Evolutionary conservation across 2,797 vertebrate species (phyloP).

Genomic region (Melanogrammus aeglefinus): DNA sequence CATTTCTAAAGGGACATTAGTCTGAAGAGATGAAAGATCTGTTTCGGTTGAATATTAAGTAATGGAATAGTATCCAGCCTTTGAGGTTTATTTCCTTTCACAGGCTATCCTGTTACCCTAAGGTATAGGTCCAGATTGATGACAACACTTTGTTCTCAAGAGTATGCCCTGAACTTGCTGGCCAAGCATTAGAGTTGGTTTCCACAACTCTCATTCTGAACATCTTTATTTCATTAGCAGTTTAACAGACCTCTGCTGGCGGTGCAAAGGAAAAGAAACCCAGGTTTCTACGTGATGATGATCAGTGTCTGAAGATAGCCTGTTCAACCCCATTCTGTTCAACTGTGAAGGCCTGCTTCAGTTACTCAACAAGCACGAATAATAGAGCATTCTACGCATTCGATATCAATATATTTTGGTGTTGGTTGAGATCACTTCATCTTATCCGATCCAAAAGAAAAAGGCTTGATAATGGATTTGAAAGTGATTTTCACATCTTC

Average conservation of each 20-base stretch:
- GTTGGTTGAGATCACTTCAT: neutral
- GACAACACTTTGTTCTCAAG: conserved; percentile 38
- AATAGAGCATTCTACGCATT: neutral
- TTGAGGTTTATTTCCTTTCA: neutral
- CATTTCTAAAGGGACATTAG: conserved; percentile 46
- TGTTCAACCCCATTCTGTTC: neutral
- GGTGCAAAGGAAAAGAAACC: neutral
- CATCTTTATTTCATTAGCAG: conserved; percentile 3
- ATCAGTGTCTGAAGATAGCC: neutral
- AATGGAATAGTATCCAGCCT: conserved; percentile 9
- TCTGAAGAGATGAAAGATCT: conserved; percentile 52
- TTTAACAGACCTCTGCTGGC: neutral
- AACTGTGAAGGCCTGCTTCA: neutral
- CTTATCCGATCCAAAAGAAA: neutral
- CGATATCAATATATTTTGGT: neutral
- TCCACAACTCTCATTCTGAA: neutral
- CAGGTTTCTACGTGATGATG: neutral
- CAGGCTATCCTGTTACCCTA: conserved; percentile 1
- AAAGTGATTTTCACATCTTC: neutral
- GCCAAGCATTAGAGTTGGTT: neutral
- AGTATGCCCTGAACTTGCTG: neutral
- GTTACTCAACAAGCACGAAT: neutral
- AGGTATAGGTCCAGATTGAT: conserved; percentile 26
- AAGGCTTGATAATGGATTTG: neutral
- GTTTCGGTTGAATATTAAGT: conserved; percentile 51